These are phyloP conservation scores for Galerucella pusilla DNA, from an alignment of 2,888 invertebrate species.

Conservation along the genomic window DNA sequence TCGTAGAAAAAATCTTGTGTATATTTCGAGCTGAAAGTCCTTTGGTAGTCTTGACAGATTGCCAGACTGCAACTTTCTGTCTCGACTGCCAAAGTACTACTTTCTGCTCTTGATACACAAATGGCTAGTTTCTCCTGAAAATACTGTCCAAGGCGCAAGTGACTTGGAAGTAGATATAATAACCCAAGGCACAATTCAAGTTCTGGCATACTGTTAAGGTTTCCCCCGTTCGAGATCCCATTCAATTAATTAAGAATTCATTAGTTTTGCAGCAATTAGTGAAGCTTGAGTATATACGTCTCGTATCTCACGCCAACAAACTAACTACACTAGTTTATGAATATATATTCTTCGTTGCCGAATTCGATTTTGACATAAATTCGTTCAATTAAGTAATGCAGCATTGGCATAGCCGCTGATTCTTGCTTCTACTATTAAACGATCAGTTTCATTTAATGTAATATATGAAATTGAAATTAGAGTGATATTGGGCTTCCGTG, in stretches of 20 bases:
- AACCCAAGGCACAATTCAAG: background rate
- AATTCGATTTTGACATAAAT: conserved; percentile 34
- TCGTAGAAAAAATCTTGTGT: too few relatives aligned
- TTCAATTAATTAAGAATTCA: conserved; percentile 22
- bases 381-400: conserved; percentile 41
- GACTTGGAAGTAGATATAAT: background rate
- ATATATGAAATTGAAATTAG: conserved; percentile 34
- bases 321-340: conserved; percentile 28
- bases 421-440: conserved; percentile 10
- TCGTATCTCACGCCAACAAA: conserved; percentile 35
- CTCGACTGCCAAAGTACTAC: too few relatives aligned
- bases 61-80: too few relatives aligned
- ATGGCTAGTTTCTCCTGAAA: too few relatives aligned
- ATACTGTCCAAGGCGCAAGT: background rate
- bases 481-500: conserved; percentile 31
- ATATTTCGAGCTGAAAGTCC: too few relatives aligned
- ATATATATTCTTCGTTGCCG: conserved; percentile 26
- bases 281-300: conserved; percentile 29
- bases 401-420: conserved; percentile 17
- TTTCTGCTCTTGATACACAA: too few relatives aligned
- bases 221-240: conserved; percentile 5
- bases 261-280: conserved; percentile 27
- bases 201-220: background rate
- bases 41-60: too few relatives aligned
- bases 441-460: conserved; percentile 31